A percentile compares a stretch with the other conserved stretches of the same genome.
These are phyloP conservation scores for Nipponia nippon DNA, from an alignment of 2,113 vertebrate genomes.

Conservation along the genomic window DNA sequence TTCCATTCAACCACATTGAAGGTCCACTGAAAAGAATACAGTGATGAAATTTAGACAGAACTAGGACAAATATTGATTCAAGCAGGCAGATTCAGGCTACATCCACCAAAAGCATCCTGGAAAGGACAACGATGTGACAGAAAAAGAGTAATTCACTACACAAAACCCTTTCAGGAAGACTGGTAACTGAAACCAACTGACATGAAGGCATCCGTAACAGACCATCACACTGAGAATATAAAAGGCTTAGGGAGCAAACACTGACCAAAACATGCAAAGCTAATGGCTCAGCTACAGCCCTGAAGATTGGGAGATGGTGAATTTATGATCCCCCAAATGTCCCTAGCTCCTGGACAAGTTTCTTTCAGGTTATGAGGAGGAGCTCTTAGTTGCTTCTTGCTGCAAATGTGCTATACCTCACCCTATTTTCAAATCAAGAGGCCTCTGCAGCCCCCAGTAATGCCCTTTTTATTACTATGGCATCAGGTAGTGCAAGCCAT, in stretches of 20 bases:
- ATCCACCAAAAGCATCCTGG: not conserved
- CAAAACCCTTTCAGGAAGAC: not conserved
- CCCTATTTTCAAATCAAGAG: not conserved
- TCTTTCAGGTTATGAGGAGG: not conserved
- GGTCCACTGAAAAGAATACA: not conserved
- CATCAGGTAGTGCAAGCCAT: not conserved
- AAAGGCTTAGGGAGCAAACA: not conserved
- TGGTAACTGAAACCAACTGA: not conserved
- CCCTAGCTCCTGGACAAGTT: not conserved
- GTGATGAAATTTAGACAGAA: not conserved
- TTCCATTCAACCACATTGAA: not conserved
- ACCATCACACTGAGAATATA: not conserved
- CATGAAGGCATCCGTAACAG: not conserved
- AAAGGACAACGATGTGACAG: not conserved
- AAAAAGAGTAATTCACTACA: not conserved
- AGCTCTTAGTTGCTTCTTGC: not conserved
- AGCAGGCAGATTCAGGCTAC: not conserved
- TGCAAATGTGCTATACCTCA: not conserved
- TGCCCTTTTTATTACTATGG: not conserved
- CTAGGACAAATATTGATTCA: constrained; percentile 18
- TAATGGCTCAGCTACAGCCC: not conserved
- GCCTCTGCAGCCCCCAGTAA: accelerated
- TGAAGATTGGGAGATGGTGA: not conserved
- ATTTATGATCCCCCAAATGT: not conserved
- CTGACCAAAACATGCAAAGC: not conserved